These are phyloP conservation scores for Stenotaenia linearis DNA, from an alignment of 2,888 invertebrate species.

Conservation along the genomic window DNA sequence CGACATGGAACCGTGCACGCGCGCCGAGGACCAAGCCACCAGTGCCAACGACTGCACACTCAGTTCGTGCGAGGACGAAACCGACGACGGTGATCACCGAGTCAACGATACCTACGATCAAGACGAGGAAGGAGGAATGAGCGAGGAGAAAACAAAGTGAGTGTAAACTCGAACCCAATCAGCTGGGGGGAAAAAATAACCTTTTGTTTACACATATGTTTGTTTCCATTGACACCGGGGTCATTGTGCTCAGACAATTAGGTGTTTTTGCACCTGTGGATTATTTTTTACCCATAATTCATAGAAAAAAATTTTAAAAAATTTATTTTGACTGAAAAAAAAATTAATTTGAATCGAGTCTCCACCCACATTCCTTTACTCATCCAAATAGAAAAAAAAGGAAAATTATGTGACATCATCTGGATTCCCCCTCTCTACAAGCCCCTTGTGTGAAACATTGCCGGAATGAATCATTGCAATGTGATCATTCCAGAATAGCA, in stretches of 20 bases:
- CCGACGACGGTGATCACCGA: conserved; percentile 24
- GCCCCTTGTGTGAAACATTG: not conserved
- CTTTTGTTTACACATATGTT: not conserved
- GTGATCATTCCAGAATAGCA: not conserved
- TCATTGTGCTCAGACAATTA: not conserved
- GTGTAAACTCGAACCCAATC: not conserved
- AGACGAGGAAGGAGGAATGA: not conserved
- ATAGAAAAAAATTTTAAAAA: not conserved
- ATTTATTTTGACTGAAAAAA: not conserved
- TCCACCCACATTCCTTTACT: conserved; percentile 13
- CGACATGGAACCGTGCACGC: conserved; percentile 34
- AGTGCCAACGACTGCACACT: conserved; percentile 28
- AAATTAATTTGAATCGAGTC: not conserved
- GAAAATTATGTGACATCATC: not conserved
- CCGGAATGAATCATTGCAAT: not conserved
- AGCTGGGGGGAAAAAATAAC: no score
- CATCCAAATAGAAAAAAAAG: not conserved
- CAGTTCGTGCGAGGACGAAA: conserved; percentile 29
- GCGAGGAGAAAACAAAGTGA: not conserved
- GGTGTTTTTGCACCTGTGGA: not conserved
- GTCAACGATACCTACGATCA: not conserved
- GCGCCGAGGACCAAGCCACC: conserved; percentile 12
- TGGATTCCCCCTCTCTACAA: not conserved
- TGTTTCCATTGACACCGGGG: not conserved
- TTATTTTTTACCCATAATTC: not conserved